phyloP scores from a whole-genome alignment of 2,888 invertebrate genomes.

The Pandemis heparana region DNA sequence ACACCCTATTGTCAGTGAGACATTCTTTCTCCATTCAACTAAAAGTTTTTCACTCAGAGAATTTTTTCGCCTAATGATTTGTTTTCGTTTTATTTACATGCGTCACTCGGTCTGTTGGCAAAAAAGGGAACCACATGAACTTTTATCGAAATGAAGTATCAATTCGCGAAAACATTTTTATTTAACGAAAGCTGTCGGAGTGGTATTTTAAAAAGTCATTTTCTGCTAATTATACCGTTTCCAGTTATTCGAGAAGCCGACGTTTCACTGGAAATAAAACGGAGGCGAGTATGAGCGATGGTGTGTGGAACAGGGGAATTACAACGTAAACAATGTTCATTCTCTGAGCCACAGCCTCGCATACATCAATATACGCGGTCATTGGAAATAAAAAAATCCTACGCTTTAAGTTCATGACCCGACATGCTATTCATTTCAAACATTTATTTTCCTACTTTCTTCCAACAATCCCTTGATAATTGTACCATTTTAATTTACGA shows the following conservation, averaged over 20 bases:
- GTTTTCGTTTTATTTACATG: slow-evolving; percentile 14
- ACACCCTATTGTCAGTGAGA: slow-evolving; percentile 22
- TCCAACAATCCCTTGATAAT: slow-evolving; percentile 23
- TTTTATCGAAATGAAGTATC: slow-evolving; percentile 21
- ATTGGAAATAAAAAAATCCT: not conserved
- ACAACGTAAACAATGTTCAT: slow-evolving; percentile 59
- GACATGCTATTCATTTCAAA: slow-evolving; percentile 17
- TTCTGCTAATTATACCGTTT: slow-evolving; percentile 39
- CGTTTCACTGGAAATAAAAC: slow-evolving; percentile 50
- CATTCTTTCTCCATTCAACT: slow-evolving; percentile 11
- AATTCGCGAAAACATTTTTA: slow-evolving; percentile 26
- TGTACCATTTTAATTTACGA: slow-evolving; percentile 24
- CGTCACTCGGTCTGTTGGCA: slow-evolving; percentile 5
- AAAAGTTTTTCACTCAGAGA: slow-evolving; percentile 30
- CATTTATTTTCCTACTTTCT: slow-evolving; percentile 27
- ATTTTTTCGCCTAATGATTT: slow-evolving; percentile 14
- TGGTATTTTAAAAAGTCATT: slow-evolving; percentile 29
- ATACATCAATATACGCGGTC: slow-evolving; percentile 14
- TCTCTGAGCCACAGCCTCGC: slow-evolving; percentile 59
- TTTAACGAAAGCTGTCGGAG: slow-evolving; percentile 8
- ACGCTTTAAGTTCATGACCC: not conserved
- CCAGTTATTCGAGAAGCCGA: slow-evolving; percentile 22
- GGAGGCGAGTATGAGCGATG: slow-evolving; percentile 50
- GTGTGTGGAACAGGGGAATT: slow-evolving; percentile 53
- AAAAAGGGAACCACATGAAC: slow-evolving; percentile 18